Percentiles rank a stretch among this genome's conserved stretches.
phyloP scores from a whole-genome alignment of 2,888 invertebrate species.

The Synergus itoensis region DNA sequence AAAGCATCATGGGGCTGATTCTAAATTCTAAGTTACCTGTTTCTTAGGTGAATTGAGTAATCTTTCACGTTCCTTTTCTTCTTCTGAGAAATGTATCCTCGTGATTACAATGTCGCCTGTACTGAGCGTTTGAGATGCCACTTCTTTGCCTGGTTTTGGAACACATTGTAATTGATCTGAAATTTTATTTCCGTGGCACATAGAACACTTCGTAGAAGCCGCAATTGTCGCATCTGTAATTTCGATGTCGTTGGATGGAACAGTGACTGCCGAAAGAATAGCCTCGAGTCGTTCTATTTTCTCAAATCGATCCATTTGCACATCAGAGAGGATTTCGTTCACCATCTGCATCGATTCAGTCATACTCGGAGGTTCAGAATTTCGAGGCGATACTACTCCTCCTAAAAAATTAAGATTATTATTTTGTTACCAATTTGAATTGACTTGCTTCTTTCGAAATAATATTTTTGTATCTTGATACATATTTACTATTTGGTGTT shows the following conservation, averaged over 20 bases:
- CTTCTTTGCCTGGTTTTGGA: conserved; percentile 79
- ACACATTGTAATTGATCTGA: conserved; percentile 49
- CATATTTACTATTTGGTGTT: neutral
- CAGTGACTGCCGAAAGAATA: conserved; percentile 89
- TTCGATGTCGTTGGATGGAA: conserved; percentile 82
- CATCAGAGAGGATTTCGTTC: conserved; percentile 90
- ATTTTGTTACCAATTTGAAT: neutral
- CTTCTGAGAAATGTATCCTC: conserved; percentile 85
- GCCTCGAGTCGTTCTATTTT: conserved; percentile 93
- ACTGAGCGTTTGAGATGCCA: conserved; percentile 91
- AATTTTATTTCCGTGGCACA: conserved; percentile 61
- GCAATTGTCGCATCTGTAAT: conserved; percentile 79
- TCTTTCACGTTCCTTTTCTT: conserved; percentile 81
- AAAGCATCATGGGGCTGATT: conserved; percentile 8
- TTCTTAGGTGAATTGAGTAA: conserved; percentile 80
- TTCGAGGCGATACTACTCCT: conserved; percentile 86
- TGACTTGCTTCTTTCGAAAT: neutral
- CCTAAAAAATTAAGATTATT: conserved; percentile 57
- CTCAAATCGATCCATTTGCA: conserved; percentile 90
- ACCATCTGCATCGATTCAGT: conserved; percentile 95
- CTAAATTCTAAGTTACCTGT: conserved; percentile 53
- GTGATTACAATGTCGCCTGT: conserved; percentile 96
- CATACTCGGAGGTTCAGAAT: conserved; percentile 88
- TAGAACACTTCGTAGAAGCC: conserved; percentile 78
- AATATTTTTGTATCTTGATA: neutral